phyloP scores from a whole-genome alignment of 2,797 vertebrate species.

The Myripristis murdjan region DNA sequence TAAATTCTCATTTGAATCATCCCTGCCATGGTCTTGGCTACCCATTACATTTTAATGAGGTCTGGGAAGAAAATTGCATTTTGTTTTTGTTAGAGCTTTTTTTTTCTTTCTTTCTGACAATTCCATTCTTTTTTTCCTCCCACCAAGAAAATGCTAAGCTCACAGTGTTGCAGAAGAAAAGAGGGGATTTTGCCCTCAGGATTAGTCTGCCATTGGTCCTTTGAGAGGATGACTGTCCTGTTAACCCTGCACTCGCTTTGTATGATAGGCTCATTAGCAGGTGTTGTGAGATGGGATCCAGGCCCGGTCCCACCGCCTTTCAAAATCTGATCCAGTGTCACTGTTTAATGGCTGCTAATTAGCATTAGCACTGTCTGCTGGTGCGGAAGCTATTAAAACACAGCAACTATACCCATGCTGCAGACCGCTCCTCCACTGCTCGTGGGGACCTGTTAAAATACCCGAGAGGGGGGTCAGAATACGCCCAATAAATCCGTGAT shows the following conservation, averaged over 20 bases:
- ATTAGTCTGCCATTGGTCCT: conserved; percentile 48
- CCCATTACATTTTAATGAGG: conserved; percentile 67
- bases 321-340: conserved; percentile 65
- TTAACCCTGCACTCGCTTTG: conserved; percentile 62
- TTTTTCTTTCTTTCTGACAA: conserved; percentile 8
- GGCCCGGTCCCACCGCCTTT: conserved; percentile 43
- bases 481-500: conserved; percentile 65
- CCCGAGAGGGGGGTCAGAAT: conserved; percentile 52
- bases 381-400: conserved; percentile 70
- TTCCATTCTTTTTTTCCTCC: conserved; percentile 31
- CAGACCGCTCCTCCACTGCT: conserved; percentile 35
- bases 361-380: conserved; percentile 65
- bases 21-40: conserved; percentile 33
- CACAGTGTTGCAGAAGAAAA: conserved; percentile 46
- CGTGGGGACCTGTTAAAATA: conserved; percentile 62
- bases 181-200: conserved; percentile 58
- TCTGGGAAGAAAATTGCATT: conserved; percentile 54
- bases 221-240: conserved; percentile 28
- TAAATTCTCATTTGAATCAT: conserved; percentile 44
- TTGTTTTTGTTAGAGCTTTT: conserved; percentile 42
- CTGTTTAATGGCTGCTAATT: conserved; percentile 83
- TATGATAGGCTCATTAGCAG: conserved; percentile 83
- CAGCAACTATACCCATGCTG: conserved; percentile 44
- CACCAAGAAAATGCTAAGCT: conserved; percentile 51
- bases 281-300: conserved; percentile 78